These are phyloP conservation scores for Tethea ocularis DNA, from an alignment of 2,888 invertebrate species.

Conservation along the genomic window DNA sequence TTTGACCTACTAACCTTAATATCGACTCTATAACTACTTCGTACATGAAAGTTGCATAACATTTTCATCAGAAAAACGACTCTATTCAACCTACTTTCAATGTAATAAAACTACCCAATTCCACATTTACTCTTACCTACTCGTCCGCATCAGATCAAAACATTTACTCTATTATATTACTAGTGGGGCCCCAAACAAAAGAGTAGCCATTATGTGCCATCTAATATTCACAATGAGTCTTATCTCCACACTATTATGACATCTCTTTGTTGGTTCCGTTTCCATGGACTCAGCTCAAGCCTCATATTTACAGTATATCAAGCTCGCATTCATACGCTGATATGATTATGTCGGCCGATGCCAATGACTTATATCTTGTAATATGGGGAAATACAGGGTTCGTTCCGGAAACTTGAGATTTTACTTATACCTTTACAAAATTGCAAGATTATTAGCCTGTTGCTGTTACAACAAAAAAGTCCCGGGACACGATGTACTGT, in stretches of 20 bases:
- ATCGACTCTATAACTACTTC: too few relatives aligned
- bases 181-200: slow-evolving; percentile 14
- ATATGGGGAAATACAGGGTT: neutral
- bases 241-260: slow-evolving; percentile 20
- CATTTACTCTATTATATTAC: slow-evolving; percentile 1
- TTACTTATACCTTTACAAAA: too few relatives aligned
- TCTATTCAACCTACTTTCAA: neutral
- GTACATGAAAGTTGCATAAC: neutral
- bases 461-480: too few relatives aligned
- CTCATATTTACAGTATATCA: slow-evolving; percentile 19
- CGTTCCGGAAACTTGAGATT: too few relatives aligned
- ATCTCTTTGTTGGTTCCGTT: slow-evolving; percentile 22
- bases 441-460: too few relatives aligned
- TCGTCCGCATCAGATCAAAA: slow-evolving; percentile 5
- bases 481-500: too few relatives aligned
- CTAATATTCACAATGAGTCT: slow-evolving; percentile 22
- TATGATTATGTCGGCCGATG: slow-evolving; percentile 23
- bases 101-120: slow-evolving; percentile 6
- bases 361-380: slow-evolving; percentile 11
- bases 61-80: neutral
- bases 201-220: slow-evolving; percentile 12
- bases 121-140: neutral
- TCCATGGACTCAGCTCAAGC: slow-evolving; percentile 15
- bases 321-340: slow-evolving; percentile 24
- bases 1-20: too few relatives aligned